Base-by-base conservation (phyloP, 2,888 invertebrate species). In the Harmothoe impar region DNA sequence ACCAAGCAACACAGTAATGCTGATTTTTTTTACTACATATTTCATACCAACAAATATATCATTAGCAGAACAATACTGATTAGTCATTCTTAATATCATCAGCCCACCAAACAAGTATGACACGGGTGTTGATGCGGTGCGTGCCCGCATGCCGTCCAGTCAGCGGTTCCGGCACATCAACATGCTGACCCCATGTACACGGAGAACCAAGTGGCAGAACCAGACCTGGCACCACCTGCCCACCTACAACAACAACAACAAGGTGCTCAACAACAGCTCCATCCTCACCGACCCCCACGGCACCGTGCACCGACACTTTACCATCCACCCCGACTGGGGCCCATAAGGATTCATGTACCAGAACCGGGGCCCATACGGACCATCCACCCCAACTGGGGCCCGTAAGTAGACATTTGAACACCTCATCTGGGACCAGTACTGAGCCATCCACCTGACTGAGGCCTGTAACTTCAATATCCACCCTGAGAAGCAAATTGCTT, bases 161-260 rank as follows among this genome's bases (percentile, higher is more conserved):
- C 31, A 35, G 43, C 51, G 89, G 31, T 84, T 89, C 25, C 91
- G 90, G 20, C 89, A 92, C 89, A 90, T 95, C 51, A 93, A 94
- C 20, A 93, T 95, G 35, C 93, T 95, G 51, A 93, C 94, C 3
- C 94, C 94, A 0, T 81, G 92, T 31, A 94, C 94, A 10, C 92
- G 95, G 1, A 92, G 92, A n/a, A 94, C 94, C 62, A 93, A 94
- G 62, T 95, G 94, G 94, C 94, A 94, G 94, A 93, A 95, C 91
- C 94, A 94, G 56, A 95, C 95, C 7, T 95, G 95, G 95, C 95
- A 95, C 91, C 95, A 95, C 90, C 93, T 95, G 35, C 95, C 95
- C 15, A 92, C 93, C 77, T 94, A 94, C 91, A 91, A 72, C 54
- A 93, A 93, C 84, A 91, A 92, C 62, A 92, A 94, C 89, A 94